These are phyloP conservation scores for Urocolius indicus DNA, from an alignment of 2,113 vertebrate genomes.

Conservation along the genomic window DNA sequence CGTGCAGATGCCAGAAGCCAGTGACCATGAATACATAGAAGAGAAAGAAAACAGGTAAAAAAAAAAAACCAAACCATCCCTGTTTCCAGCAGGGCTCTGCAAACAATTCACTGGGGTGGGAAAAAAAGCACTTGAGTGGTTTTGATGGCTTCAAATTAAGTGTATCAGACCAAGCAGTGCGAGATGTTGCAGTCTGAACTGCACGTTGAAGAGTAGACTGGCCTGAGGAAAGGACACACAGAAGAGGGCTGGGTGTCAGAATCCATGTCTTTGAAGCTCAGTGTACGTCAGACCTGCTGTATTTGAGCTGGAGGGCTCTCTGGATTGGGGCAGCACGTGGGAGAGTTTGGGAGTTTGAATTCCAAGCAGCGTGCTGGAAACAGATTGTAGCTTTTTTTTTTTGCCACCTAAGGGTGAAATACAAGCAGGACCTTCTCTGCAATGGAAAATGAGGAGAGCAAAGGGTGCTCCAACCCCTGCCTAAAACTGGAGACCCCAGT, in stretches of 20 bases:
- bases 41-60: constrained; percentile 96
- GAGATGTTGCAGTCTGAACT: background rate
- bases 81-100: background rate
- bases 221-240: background rate
- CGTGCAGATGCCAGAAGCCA: constrained; percentile 93
- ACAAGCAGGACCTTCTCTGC: background rate
- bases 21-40: constrained; percentile 97
- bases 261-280: background rate
- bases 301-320: background rate
- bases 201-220: background rate
- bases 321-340: background rate
- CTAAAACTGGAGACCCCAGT: background rate
- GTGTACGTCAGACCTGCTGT: background rate
- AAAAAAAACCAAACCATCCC: too few species aligned
- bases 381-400: background rate
- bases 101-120: rapidly evolving
- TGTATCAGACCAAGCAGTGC: background rate
- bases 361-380: background rate
- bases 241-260: background rate
- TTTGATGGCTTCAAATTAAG: background rate
- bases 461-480: background rate
- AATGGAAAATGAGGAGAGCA: background rate
- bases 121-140: background rate
- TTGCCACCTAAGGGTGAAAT: background rate
- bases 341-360: background rate